These are phyloP conservation scores for Ecdyonurus torrentis DNA, from an alignment of 2,888 invertebrate genomes.

Conservation along the genomic window DNA sequence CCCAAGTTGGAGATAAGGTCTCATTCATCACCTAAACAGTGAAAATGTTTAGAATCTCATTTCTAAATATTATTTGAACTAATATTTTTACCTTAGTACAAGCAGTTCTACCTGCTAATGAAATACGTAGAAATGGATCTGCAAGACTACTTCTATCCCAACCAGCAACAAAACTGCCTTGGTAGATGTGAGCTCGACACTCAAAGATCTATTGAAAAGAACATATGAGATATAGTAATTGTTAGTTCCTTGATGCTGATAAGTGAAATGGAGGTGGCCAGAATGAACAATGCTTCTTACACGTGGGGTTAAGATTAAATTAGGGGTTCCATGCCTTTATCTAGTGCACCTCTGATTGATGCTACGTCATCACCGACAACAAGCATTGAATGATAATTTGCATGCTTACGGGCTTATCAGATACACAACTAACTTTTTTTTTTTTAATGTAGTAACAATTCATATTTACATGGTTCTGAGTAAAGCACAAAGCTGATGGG, in stretches of 20 bases:
- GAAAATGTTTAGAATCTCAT: neutral
- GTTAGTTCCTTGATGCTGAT: no score
- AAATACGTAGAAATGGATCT: neutral
- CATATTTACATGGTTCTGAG: neutral
- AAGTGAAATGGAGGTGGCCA: no score
- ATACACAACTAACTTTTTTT: no score
- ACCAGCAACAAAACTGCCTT: neutral
- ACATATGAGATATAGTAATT: no score
- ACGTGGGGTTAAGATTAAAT: no score
- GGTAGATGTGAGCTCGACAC: neutral
- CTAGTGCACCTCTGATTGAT: no score
- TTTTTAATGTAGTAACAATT: no score
- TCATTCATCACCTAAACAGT: conserved; percentile 56
- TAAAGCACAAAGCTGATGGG: neutral
- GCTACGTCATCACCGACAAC: no score
- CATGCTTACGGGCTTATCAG: no score
- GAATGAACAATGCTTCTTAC: no score
- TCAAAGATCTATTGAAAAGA: neutral
- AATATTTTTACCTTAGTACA: neutral
- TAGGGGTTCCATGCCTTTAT: no score
- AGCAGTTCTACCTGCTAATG: neutral
- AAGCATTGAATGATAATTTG: no score
- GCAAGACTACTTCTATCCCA: neutral
- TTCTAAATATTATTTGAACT: neutral
- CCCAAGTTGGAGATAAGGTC: conserved; percentile 86